A percentile compares a stretch with the other conserved stretches of the same genome.
Conservation (phyloP, 2,888 invertebrate genomes). For the Plagiodera versicolora region DNA sequence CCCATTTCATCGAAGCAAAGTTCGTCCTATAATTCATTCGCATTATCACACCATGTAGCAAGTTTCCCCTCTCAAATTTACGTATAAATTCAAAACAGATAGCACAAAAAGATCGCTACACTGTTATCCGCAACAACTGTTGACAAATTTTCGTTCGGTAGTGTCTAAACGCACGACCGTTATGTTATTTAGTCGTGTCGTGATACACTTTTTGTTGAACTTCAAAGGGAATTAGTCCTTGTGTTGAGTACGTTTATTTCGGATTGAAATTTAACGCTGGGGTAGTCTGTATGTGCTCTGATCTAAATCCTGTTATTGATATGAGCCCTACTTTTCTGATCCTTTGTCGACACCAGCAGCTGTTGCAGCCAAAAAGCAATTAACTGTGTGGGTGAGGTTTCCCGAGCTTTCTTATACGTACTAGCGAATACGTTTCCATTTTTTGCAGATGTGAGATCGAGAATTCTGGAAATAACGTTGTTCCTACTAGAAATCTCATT, state of each 20-base stretch:
- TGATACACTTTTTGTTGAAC: no score
- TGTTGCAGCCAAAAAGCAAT: not conserved
- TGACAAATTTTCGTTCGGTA: not conserved
- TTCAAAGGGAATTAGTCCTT: no score
- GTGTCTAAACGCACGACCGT: not conserved
- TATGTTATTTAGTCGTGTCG: not conserved
- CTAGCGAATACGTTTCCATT: no score
- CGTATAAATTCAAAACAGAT: not conserved
- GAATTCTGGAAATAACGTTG: no score
- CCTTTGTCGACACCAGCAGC: not conserved
- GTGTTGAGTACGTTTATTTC: no score
- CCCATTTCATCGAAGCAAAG: not conserved
- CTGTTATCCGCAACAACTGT: not conserved
- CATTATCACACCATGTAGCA: not conserved
- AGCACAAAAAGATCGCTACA: not conserved
- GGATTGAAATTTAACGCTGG: no score
- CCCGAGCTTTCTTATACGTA: no score
- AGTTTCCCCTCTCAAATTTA: not conserved
- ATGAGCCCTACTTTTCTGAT: not conserved
- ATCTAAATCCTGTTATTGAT: no score
- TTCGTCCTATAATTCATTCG: not conserved
- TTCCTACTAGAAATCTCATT: no score
- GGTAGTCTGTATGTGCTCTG: no score
- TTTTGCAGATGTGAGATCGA: not conserved
- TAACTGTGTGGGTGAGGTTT: not conserved